phyloP scores from a whole-genome alignment of 2,888 invertebrate genomes.

The Lordiphosa fenestrarum region DNA sequence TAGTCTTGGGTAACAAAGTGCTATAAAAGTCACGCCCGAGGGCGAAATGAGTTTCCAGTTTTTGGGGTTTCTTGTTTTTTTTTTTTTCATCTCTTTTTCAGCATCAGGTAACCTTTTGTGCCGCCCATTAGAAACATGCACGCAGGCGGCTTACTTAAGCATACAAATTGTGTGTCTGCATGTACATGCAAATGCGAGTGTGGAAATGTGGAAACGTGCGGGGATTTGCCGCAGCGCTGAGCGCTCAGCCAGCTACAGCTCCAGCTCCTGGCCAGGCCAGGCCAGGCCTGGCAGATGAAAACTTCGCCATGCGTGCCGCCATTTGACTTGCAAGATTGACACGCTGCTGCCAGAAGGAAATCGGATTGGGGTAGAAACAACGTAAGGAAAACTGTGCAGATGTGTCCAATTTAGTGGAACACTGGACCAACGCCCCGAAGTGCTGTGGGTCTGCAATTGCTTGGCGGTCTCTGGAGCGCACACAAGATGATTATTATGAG shows the following conservation, averaged over 20 bases:
- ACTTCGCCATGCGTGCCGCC: slow-evolving; percentile 70
- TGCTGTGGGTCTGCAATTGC: slow-evolving; percentile 39
- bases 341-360: slow-evolving; percentile 64
- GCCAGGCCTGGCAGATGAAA: slow-evolving; percentile 25
- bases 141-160: slow-evolving; percentile 71
- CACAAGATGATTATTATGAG: slow-evolving; percentile 34
- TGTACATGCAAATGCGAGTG: slow-evolving; percentile 37
- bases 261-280: slow-evolving; percentile 12
- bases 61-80: slow-evolving; percentile 22
- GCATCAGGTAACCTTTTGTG: slow-evolving; percentile 72
- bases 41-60: slow-evolving; percentile 69
- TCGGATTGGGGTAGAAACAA: not conserved
- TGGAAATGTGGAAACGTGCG: slow-evolving; percentile 66
- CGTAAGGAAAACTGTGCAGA: slow-evolving; percentile 55
- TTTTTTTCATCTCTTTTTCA: slow-evolving; percentile 43
- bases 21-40: slow-evolving; percentile 72
- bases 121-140: slow-evolving; percentile 72
- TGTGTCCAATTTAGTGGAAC: slow-evolving; percentile 71
- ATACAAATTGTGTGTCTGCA: slow-evolving; percentile 44
- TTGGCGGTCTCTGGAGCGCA: slow-evolving; percentile 23
- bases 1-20: slow-evolving; percentile 52
- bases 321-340: slow-evolving; percentile 70
- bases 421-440: slow-evolving; percentile 33
- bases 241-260: no score
- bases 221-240: slow-evolving; percentile 54